Evolutionary conservation across 2,888 invertebrate genomes (phyloP).

Genomic region (Caradrina kadenii): DNA sequence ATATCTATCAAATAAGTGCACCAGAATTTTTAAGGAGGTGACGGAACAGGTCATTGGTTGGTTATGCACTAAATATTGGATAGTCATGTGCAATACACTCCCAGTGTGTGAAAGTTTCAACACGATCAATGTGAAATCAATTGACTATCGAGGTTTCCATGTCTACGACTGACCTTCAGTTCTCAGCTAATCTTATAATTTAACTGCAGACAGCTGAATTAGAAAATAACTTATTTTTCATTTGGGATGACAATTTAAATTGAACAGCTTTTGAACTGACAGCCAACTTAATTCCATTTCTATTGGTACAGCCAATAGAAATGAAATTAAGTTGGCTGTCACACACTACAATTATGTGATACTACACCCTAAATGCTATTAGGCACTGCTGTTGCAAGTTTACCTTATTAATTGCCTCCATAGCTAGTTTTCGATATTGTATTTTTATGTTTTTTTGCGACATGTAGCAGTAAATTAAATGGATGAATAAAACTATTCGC

Average conservation of each 20-base stretch:
- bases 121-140: slow-evolving; percentile 49
- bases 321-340: background rate
- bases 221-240: slow-evolving; percentile 9
- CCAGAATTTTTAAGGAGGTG: slow-evolving; percentile 11
- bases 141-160: slow-evolving; percentile 50
- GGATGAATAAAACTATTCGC: slow-evolving; percentile 6
- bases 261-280: too few relatives aligned
- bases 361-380: background rate
- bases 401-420: slow-evolving; percentile 1
- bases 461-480: background rate
- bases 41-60: slow-evolving; percentile 14
- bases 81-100: slow-evolving; percentile 41
- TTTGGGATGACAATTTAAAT: slow-evolving; percentile 5
- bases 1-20: slow-evolving; percentile 14
- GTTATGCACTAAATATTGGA: slow-evolving; percentile 46
- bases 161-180: slow-evolving; percentile 25
- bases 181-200: slow-evolving; percentile 27
- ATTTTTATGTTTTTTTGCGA: background rate
- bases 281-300: too few relatives aligned
- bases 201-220: slow-evolving; percentile 19
- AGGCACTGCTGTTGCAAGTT: slow-evolving; percentile 6
- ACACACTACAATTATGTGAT: background rate
- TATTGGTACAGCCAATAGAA: too few relatives aligned
- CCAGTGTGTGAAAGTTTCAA: slow-evolving; percentile 54
- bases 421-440: background rate